These are phyloP conservation scores for Poeciliopsis gracilis DNA, from an alignment of 2,797 vertebrate genomes.

Conservation along the genomic window DNA sequence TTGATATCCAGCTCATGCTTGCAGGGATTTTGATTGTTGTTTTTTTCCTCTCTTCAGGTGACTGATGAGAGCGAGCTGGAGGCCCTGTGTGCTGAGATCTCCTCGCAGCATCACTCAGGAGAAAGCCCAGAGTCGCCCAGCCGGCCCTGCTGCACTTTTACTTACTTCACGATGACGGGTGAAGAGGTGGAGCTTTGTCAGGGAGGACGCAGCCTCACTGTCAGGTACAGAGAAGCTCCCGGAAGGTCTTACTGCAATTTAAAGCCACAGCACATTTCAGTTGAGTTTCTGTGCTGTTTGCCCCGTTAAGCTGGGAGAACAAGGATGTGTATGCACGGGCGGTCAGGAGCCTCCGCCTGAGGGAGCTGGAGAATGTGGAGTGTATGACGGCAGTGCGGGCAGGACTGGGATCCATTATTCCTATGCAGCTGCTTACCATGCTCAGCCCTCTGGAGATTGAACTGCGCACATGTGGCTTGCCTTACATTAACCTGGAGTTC, in stretches of 20 bases:
- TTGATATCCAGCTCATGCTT: neutral
- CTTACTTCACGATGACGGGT: conserved; percentile 91
- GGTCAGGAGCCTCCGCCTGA: conserved; percentile 88
- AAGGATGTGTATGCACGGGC: conserved; percentile 90
- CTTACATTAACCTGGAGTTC: conserved; percentile 96
- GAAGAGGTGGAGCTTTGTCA: conserved; percentile 96
- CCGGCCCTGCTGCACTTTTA: conserved; percentile 95
- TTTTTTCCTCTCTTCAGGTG: conserved; percentile 74
- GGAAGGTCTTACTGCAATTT: neutral
- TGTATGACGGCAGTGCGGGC: conserved; percentile 92
- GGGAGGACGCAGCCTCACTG: conserved; percentile 86
- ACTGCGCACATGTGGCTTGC: conserved; percentile 94
- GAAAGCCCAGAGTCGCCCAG: conserved; percentile 95
- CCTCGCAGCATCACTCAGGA: conserved; percentile 89
- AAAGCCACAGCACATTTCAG: neutral
- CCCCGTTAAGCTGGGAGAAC: conserved; percentile 91
- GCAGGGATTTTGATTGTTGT: conserved; percentile 4
- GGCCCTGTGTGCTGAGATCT: conserved; percentile 91
- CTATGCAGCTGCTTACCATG: conserved; percentile 94
- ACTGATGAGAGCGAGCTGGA: conserved; percentile 92
- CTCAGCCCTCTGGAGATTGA: conserved; percentile 94
- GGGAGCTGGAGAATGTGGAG: conserved; percentile 91
- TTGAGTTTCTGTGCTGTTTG: conserved; percentile 2
- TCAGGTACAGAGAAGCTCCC: conserved; percentile 80
- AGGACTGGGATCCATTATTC: conserved; percentile 92